Percentiles rank a stretch among this genome's conserved stretches.
Evolutionary conservation across 2,797 vertebrate species (phyloP).

Genomic region (Alcedo atthis): DNA sequence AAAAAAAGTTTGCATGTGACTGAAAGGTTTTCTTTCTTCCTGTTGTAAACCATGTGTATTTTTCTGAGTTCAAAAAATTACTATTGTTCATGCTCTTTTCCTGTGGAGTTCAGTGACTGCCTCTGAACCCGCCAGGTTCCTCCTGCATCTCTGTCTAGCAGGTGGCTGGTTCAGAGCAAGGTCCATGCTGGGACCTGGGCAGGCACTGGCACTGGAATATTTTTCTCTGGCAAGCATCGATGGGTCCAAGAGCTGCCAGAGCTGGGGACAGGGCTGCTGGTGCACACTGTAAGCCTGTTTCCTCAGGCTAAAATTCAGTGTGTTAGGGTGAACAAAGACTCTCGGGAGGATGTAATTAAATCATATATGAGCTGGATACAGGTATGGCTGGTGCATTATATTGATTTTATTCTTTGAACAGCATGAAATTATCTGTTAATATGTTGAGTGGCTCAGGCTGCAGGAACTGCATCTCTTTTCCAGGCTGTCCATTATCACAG

Average conservation of each 20-base stretch:
- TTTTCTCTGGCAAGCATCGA: background rate
- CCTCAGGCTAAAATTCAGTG: background rate
- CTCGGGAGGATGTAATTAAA: background rate
- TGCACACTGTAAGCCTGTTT: accelerated
- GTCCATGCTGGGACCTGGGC: background rate
- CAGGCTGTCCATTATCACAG: background rate
- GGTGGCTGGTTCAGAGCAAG: background rate
- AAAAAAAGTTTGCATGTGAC: background rate
- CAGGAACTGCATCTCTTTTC: background rate
- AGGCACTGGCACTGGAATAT: accelerated
- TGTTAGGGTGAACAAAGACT: background rate
- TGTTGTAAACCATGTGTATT: accelerated
- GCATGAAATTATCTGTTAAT: background rate
- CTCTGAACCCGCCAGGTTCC: background rate
- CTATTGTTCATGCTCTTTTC: background rate
- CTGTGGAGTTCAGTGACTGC: background rate
- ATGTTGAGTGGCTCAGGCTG: background rate
- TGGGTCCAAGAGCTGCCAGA: accelerated
- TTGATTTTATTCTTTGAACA: background rate
- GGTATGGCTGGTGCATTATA: accelerated
- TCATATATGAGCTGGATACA: background rate
- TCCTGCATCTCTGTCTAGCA: background rate
- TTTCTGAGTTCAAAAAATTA: background rate
- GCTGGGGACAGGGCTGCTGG: background rate
- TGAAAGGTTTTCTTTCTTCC: background rate